Base-by-base conservation (phyloP, 2,888 invertebrate species). In the Piscicola geometra region DNA sequence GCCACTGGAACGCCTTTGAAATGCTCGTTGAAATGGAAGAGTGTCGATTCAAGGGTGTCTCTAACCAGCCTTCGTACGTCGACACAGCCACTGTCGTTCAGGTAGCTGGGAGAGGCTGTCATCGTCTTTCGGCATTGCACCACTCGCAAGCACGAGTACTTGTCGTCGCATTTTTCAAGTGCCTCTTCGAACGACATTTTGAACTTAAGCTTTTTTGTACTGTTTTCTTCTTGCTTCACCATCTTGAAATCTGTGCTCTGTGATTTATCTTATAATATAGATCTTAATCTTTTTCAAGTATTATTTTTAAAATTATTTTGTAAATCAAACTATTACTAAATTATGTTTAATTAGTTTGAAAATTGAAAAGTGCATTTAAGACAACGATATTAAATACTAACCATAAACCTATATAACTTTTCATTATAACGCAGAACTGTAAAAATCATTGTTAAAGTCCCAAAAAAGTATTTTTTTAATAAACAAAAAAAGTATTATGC, bases 1-100 rank as follows among this genome's bases (percentile, higher is more conserved):
- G 60, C 21, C n/a, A 56, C 60, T 25, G 60, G 60, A 56, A 56
- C 60, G 25, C 60, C 60, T 56, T 21, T 56, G 60, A 56, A 56
- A 15, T 5, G 12, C n/a, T 56, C 60, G 25, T 56, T 56, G 25
- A 15, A 56, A 21, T 56, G 25, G 25, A 56, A 56, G n/a, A 56
- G 60, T 18, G 25, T 18, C 3, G 60, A n/a, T 15, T 21, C 25
- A 18, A 56, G n/a, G n/a, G n/a, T n/a, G 25, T 18, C 25, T 25
- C n/a, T 3, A 5, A 56, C 60, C 21, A 21, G 15, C n/a, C 25
- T 56, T 21, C n/a, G 9, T 3, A 56, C 21, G 60, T 56, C 25
- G 15, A 56, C 9, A 56, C 3, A 25, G 60, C 60, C 60, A 18
- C 25, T 18, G 12, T 18, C 60, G 25, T 5, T 56, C 60, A 56